Evolutionary conservation across 2,113 vertebrate genomes (phyloP).

Genomic region (Lophura nycthemera): DNA sequence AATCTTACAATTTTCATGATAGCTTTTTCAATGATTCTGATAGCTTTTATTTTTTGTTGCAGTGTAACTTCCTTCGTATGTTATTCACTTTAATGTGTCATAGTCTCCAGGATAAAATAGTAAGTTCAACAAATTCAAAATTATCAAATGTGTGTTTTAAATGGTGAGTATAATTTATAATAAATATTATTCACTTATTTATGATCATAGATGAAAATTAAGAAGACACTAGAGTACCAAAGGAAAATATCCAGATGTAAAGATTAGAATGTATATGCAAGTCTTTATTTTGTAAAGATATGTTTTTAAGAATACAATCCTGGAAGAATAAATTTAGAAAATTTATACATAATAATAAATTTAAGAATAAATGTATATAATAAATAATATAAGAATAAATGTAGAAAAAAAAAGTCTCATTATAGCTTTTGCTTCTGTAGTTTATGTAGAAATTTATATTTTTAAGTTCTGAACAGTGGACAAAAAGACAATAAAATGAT

Average conservation of each 20-base stretch:
- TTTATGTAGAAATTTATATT: neutral
- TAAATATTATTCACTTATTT: neutral
- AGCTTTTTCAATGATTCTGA: neutral
- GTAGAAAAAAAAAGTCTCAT: rapidly evolving
- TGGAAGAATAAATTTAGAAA: neutral
- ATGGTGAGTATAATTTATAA: neutral
- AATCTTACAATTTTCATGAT: neutral
- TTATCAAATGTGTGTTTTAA: neutral
- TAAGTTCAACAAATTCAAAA: neutral
- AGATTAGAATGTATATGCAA: neutral
- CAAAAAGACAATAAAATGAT: neutral
- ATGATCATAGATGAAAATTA: neutral
- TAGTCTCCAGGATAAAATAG: neutral
- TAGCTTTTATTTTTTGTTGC: neutral
- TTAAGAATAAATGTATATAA: too few relatives aligned
- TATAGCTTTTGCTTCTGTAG: neutral
- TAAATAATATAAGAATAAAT: neutral
- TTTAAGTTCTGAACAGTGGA: neutral
- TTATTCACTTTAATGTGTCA: neutral
- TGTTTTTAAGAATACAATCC: neutral
- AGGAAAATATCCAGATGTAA: neutral
- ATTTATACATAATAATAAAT: too few relatives aligned
- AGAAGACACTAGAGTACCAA: neutral
- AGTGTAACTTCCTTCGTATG: neutral
- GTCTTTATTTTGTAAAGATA: neutral